phyloP scores from a whole-genome alignment of 2,113 vertebrate genomes.

The Gadus chalcogrammus region DNA sequence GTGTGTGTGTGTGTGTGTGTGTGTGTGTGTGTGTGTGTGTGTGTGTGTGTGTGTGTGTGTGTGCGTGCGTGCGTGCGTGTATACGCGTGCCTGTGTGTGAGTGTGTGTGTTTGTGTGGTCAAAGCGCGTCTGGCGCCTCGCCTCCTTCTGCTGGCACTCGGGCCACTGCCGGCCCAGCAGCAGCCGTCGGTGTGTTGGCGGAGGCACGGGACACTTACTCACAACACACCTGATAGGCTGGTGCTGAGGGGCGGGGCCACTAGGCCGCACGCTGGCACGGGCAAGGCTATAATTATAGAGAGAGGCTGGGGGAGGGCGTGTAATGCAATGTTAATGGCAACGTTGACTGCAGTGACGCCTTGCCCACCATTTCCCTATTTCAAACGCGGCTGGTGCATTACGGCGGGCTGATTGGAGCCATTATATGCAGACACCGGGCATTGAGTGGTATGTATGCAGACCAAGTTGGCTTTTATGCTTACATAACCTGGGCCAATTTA shows the following conservation, averaged over 20 bases:
- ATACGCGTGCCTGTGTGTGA: too few relatives aligned
- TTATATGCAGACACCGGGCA: slow-evolving; percentile 51
- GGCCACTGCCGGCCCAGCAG: slow-evolving; percentile 26
- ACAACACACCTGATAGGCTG: slow-evolving; percentile 35
- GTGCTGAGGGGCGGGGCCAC: slow-evolving; percentile 8
- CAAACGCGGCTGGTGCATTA: slow-evolving; percentile 55
- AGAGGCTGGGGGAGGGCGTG: slow-evolving; percentile 7
- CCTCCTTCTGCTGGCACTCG: slow-evolving; percentile 23
- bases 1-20: too few relatives aligned
- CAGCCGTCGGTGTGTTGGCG: slow-evolving; percentile 15
- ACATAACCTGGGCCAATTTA: slow-evolving; percentile 27
- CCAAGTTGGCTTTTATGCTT: slow-evolving; percentile 38
- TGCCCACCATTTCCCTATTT: slow-evolving; percentile 32
- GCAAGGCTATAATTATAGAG: slow-evolving; percentile 48
- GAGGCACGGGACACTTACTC: slow-evolving; percentile 1
- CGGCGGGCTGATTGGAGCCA: slow-evolving; percentile 55
- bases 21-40: not conserved
- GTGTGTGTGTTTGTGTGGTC: not conserved
- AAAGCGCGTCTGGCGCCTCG: slow-evolving; percentile 40
- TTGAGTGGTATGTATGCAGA: slow-evolving; percentile 41
- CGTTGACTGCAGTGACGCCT: slow-evolving; percentile 31
- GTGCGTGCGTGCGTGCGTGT: too few relatives aligned
- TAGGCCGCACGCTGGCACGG: slow-evolving; percentile 30
- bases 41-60: slow-evolving; percentile 3
- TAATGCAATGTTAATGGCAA: slow-evolving; percentile 51